Conservation (phyloP, 2,888 invertebrate genomes). For the Euproctis similis region DNA sequence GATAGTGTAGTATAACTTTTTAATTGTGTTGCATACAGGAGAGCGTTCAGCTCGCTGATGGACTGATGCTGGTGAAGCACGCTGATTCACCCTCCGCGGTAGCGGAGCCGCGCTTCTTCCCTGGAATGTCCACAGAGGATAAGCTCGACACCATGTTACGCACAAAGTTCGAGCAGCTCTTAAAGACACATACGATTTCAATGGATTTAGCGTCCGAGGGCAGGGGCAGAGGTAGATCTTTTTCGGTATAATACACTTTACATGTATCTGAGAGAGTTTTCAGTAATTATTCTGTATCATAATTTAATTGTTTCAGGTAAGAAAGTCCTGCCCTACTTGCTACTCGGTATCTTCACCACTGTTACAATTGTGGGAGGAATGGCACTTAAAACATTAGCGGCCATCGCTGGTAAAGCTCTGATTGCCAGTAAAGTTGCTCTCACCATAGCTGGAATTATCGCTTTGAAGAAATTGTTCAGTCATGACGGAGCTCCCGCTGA, state of each 20-base stretch:
- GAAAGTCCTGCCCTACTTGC: slow-evolving; percentile 74
- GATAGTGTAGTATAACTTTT: slow-evolving; percentile 34
- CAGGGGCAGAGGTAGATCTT: slow-evolving; percentile 62
- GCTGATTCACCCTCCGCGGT: slow-evolving; percentile 69
- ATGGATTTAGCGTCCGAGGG: slow-evolving; percentile 76
- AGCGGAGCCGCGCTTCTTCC: slow-evolving; percentile 75
- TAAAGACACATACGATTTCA: slow-evolving; percentile 79
- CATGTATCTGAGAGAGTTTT: not conserved
- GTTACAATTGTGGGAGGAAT: slow-evolving; percentile 82
- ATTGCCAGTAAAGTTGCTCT: slow-evolving; percentile 84
- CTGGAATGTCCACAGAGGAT: slow-evolving; percentile 73
- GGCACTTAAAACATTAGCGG: slow-evolving; percentile 80
- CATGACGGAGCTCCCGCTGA: slow-evolving; percentile 78
- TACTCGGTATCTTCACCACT: slow-evolving; percentile 78
- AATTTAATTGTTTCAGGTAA: slow-evolving; percentile 51
- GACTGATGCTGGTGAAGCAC: slow-evolving; percentile 76
- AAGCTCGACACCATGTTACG: slow-evolving; percentile 70
- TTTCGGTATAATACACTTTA: not conserved
- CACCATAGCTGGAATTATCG: slow-evolving; percentile 83
- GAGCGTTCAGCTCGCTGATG: slow-evolving; percentile 77
- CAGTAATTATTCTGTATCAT: not conserved
- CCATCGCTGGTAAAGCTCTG: slow-evolving; percentile 82
- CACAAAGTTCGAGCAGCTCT: slow-evolving; percentile 74
- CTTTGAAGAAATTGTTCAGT: slow-evolving; percentile 82
- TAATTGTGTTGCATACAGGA: slow-evolving; percentile 64